A percentile compares a stretch with the other conserved stretches of the same genome.
Evolutionary conservation across 2,888 invertebrate genomes (phyloP).

Genomic region (Nemapogon koenigi): DNA sequence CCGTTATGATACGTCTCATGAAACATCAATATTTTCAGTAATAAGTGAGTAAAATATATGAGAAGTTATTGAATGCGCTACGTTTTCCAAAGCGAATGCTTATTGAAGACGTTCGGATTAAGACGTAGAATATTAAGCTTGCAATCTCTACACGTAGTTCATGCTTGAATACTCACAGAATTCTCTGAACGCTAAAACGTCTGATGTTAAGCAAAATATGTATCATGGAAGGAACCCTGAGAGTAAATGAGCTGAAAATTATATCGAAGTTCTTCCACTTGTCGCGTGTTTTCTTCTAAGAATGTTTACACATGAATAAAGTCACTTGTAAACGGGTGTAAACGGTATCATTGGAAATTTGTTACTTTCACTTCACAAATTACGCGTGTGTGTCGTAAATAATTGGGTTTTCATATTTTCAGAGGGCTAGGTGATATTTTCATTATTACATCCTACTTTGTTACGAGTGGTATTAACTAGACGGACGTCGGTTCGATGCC

Average conservation of each 20-base stretch:
- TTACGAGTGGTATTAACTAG: too few species aligned
- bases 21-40: too few species aligned
- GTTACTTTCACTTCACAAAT: conserved; percentile 8
- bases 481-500: too few species aligned
- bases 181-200: conserved; percentile 6
- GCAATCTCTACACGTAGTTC: conserved; percentile 3
- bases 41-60: too few species aligned
- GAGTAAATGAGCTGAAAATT: conserved; percentile 9
- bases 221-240: conserved; percentile 6
- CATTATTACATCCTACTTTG: too few species aligned
- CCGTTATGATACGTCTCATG: too few species aligned
- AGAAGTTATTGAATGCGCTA: too few species aligned
- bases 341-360: conserved; percentile 8
- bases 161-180: conserved; percentile 6
- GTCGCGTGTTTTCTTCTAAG: background rate
- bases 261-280: background rate
- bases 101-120: conserved; percentile 9
- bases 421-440: too few species aligned
- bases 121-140: conserved; percentile 8
- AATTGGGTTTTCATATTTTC: too few species aligned
- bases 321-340: conserved; percentile 2
- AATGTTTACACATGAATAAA: conserved; percentile 8
- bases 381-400: too few species aligned
- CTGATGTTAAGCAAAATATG: too few species aligned
- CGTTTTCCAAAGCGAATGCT: too few species aligned